A percentile compares a stretch with the other conserved stretches of the same genome.
phyloP scores from a whole-genome alignment of 2,797 vertebrate species.

The Graptemys geographica region DNA sequence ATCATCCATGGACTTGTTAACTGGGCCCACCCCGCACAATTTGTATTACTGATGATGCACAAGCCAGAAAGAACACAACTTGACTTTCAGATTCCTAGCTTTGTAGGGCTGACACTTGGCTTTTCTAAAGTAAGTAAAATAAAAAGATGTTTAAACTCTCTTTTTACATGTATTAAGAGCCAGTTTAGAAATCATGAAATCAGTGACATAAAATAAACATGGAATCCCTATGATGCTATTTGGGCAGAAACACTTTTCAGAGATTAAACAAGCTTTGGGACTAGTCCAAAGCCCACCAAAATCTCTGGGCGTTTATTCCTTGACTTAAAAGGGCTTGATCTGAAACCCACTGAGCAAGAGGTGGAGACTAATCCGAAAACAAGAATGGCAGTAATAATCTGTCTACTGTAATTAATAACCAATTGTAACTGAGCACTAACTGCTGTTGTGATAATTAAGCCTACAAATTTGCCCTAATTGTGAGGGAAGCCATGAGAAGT shows the following conservation, averaged over 20 bases:
- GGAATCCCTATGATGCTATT: constrained; percentile 29
- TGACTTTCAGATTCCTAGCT: accelerated
- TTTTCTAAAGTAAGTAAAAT: background rate
- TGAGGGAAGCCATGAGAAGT: background rate
- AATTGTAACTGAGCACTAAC: background rate
- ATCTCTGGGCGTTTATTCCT: background rate
- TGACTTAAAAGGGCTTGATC: background rate
- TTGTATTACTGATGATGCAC: background rate
- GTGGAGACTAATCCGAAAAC: background rate
- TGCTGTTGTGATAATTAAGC: background rate
- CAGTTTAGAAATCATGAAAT: background rate
- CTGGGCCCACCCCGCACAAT: background rate
- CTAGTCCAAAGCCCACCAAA: background rate
- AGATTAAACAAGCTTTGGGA: constrained; percentile 8
- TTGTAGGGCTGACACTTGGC: background rate
- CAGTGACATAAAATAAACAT: background rate
- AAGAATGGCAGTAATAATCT: constrained; percentile 7
- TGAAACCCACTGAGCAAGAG: background rate
- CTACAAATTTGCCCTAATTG: background rate
- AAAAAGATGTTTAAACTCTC: background rate
- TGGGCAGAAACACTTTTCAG: constrained; percentile 3
- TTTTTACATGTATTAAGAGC: background rate
- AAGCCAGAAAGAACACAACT: background rate
- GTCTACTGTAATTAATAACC: background rate
- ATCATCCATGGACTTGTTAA: background rate